Evolutionary conservation across 2,113 vertebrate genomes (phyloP).

Genomic region (Sigmodon hispidus): DNA sequence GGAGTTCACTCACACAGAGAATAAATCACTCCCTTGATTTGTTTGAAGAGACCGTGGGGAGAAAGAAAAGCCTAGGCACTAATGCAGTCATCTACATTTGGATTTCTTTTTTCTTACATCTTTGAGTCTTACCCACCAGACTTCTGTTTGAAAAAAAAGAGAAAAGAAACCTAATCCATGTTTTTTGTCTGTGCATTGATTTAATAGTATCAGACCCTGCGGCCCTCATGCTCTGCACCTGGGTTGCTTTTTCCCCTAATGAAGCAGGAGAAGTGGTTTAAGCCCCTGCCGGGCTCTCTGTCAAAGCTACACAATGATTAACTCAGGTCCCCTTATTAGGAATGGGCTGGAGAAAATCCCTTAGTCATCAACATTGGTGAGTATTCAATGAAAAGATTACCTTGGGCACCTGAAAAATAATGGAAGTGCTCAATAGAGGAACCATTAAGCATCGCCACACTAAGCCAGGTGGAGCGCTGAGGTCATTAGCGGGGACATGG

Average conservation of each 20-base stretch:
- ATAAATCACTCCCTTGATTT: constrained; percentile 47
- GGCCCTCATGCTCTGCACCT: constrained; percentile 79
- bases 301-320: constrained; percentile 81
- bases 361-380: constrained; percentile 80
- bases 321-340: constrained; percentile 79
- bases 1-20: constrained; percentile 15
- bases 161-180: constrained; percentile 72
- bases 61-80: constrained; percentile 23
- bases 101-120: constrained; percentile 63
- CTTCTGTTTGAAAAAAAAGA: constrained; percentile 68
- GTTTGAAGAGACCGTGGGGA: constrained; percentile 17
- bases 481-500: constrained; percentile 74
- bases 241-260: constrained; percentile 82
- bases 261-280: constrained; percentile 80
- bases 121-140: constrained; percentile 70
- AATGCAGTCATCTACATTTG: constrained; percentile 64
- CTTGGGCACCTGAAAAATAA: constrained; percentile 82
- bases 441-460: constrained; percentile 79
- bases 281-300: constrained; percentile 74
- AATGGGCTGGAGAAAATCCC: constrained; percentile 77
- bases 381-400: constrained; percentile 80
- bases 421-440: constrained; percentile 75
- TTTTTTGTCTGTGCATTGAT: constrained; percentile 78
- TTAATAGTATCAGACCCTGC: constrained; percentile 81
- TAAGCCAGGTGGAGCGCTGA: constrained; percentile 77